Evolutionary conservation across 2,888 invertebrate genomes (phyloP).

Genomic region (Dione juno): DNA sequence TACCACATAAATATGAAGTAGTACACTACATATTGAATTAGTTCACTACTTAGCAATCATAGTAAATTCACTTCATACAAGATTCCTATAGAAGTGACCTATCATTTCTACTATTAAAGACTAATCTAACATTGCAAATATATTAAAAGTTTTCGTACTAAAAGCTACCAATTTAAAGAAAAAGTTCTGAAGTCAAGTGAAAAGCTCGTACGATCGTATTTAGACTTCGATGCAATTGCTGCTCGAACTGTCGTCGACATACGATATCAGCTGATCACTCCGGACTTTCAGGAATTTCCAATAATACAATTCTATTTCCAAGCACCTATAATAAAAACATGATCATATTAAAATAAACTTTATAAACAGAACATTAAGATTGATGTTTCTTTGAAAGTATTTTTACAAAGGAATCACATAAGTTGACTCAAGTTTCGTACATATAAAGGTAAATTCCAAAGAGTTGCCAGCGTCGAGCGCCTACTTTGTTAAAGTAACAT

Average conservation of each 20-base stretch:
- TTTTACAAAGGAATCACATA: conserved; percentile 44
- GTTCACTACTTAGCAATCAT: too few species aligned
- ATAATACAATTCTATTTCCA: conserved; percentile 64
- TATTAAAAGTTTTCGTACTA: not conserved
- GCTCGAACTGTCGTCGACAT: conserved; percentile 70
- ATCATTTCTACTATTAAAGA: not conserved
- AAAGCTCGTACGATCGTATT: conserved; percentile 61
- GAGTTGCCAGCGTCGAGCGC: conserved; percentile 58
- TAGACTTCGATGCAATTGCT: conserved; percentile 70
- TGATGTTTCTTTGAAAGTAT: conserved; percentile 43
- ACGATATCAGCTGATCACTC: conserved; percentile 69
- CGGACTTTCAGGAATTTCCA: conserved; percentile 79
- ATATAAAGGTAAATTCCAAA: conserved; percentile 75
- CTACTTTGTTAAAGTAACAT: conserved; percentile 51
- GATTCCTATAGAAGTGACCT: not conserved
- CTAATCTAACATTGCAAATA: not conserved
- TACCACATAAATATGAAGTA: too few species aligned
- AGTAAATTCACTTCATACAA: too few species aligned
- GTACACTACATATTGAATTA: too few species aligned
- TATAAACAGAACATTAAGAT: conserved; percentile 47
- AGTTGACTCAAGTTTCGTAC: conserved; percentile 61
- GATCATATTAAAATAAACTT: conserved; percentile 31
- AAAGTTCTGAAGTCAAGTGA: not conserved
- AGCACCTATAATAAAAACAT: conserved; percentile 31
- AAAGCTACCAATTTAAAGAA: conserved; percentile 8